Conservation (phyloP, 2,888 invertebrate genomes). For the Plebejus melissa region DNA sequence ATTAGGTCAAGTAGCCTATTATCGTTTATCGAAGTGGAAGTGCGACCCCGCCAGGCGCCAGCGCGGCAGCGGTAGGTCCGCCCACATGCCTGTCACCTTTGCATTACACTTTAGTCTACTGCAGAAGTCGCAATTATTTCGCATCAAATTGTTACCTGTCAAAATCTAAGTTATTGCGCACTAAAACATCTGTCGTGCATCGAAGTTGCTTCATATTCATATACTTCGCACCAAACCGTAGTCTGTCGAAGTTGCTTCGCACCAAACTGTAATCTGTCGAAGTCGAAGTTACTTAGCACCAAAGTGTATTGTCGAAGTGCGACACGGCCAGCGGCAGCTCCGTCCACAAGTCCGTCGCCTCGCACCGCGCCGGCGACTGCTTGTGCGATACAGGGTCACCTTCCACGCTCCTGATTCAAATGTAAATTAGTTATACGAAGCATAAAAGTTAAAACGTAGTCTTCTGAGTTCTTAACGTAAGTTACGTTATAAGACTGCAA, state of each 20-base stretch:
- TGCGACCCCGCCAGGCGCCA: conserved; percentile 46
- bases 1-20: no score
- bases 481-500: no score
- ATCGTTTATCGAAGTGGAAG: conserved; percentile 32
- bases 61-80: conserved; percentile 48
- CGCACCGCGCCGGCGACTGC: conserved; percentile 56
- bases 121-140: background rate
- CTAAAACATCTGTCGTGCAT: background rate
- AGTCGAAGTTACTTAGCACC: background rate
- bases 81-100: conserved; percentile 59
- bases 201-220: conserved; percentile 34
- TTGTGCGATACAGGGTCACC: conserved; percentile 72
- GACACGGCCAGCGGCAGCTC: conserved; percentile 51
- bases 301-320: conserved; percentile 40
- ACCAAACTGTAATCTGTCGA: background rate
- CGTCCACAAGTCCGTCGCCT: conserved; percentile 64
- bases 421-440: background rate
- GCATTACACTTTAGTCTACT: no score
- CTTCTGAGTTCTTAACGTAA: no score
- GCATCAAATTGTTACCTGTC: no score
- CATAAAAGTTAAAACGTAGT: no score
- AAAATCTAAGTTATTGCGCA: no score
- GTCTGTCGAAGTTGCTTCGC: conserved; percentile 41
- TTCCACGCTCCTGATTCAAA: conserved; percentile 52
- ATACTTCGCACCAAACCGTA: background rate